Conservation (phyloP, 2,888 invertebrate species). For the Keiferia lycopersicella region DNA sequence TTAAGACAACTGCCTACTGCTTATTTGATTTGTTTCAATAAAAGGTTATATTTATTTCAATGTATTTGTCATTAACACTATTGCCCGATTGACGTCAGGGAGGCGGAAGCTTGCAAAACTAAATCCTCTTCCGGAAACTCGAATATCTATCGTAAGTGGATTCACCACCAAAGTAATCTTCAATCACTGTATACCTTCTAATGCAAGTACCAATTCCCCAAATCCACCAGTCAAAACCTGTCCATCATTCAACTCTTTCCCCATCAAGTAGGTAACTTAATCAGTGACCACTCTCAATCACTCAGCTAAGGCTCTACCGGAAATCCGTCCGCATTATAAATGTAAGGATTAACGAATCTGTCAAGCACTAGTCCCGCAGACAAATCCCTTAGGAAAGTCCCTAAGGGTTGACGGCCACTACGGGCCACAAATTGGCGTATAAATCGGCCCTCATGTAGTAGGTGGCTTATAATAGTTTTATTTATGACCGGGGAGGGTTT, state of each 20-base stretch:
- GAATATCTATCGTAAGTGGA: too few relatives aligned
- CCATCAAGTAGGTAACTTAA: not conserved
- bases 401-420: slow-evolving; percentile 9
- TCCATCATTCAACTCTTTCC: too few relatives aligned
- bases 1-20: too few relatives aligned
- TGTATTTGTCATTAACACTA: too few relatives aligned
- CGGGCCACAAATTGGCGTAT: slow-evolving; percentile 22
- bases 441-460: slow-evolving; percentile 24
- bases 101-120: too few relatives aligned
- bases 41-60: not conserved
- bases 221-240: not conserved
- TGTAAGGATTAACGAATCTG: slow-evolving; percentile 11
- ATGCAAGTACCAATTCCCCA: not conserved
- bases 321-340: slow-evolving; percentile 1
- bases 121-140: too few relatives aligned
- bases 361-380: slow-evolving; percentile 6
- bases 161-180: too few relatives aligned
- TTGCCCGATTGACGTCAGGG: too few relatives aligned
- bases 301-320: not conserved
- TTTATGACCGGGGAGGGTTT: slow-evolving; percentile 22
- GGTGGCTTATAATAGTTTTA: slow-evolving; percentile 30
- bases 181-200: too few relatives aligned
- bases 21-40: too few relatives aligned
- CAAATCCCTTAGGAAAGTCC: not conserved
- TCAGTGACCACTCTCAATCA: not conserved